Base-by-base conservation (phyloP, 2,797 vertebrate species). In the Neosilurus mollespiculum region DNA sequence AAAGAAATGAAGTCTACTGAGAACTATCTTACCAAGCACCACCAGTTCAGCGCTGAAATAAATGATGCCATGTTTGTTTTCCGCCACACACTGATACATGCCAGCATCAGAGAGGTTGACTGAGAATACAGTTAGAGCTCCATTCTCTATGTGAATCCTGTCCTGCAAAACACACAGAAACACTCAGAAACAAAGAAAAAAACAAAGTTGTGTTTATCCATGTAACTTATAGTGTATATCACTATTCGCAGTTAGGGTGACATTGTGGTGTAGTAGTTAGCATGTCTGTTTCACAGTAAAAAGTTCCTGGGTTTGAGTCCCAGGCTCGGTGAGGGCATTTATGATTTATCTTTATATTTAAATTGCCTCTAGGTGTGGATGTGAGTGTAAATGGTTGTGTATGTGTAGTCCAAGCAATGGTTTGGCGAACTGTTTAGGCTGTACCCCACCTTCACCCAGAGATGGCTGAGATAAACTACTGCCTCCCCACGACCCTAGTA, bases 41-140 rank as follows among this genome's bases (percentile, higher is more conserved):
- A 95, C 95, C 89, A 98, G 95, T 89, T 98, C 96, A 62, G 97
- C 97, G 81, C 95, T 96, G 18, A 97, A 96, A 90, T 96, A 97
- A 91, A 97, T 95, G 78, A 96, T 91, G 20, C 97, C 97, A 4
- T 98, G 97, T 91, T 98, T 98, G 92, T 99, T 99, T 93, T 99
- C 97, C 1, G 97, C 97, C 91, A 98, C 92, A 91, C 97, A 99
- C 58, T 98, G 97, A 93, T 98, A 99, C 95, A 97, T 97, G 90
- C 97, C 97, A 76, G 96, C 95, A 86, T 99, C 97, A 71, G 96
- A 95, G 85, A 98, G 94, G 65, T 95, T 96, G 90, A 99, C 92
- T 86, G 92, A 94, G 8, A 94, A 93, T 90, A 98, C 94, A 51
- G 94, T 95, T 89, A 99, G 93, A 85, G 95, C 95, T 81, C 97